A percentile compares a stretch with the other conserved stretches of the same genome.
Conservation (phyloP, 1,140 invertebrate genomes). For the Drosophila auraria region DNA sequence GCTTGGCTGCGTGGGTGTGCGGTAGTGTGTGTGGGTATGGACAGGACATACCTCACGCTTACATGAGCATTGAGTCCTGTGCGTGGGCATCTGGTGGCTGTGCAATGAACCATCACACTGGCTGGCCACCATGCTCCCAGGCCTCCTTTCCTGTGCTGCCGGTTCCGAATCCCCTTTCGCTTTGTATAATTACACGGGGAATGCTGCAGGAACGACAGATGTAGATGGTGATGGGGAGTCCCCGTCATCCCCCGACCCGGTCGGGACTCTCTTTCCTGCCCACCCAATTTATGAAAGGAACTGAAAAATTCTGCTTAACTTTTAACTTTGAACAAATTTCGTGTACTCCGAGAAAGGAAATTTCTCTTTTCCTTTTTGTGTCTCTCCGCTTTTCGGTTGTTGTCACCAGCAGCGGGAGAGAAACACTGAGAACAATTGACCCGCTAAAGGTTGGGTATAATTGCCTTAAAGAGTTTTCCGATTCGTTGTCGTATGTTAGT, state of each 20-base stretch:
- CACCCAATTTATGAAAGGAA: slow-evolving; percentile 53
- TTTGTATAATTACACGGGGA: slow-evolving; percentile 42
- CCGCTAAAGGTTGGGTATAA: too few species aligned
- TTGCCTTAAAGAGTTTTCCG: too few species aligned
- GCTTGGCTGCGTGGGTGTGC: slow-evolving; percentile 4
- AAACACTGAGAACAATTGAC: slow-evolving; percentile 8
- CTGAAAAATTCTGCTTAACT: slow-evolving; percentile 53
- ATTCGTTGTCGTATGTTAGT: not conserved
- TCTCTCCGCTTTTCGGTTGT: slow-evolving; percentile 27
- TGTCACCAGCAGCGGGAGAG: slow-evolving; percentile 42
- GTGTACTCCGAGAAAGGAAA: slow-evolving; percentile 46
- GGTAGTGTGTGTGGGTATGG: slow-evolving; percentile 11
- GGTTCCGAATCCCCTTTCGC: slow-evolving; percentile 16
- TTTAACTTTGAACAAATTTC: slow-evolving; percentile 61
- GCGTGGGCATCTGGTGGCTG: slow-evolving; percentile 32
- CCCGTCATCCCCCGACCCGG: not conserved
- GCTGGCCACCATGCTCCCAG: slow-evolving; percentile 2
- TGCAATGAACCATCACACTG: slow-evolving; percentile 36
- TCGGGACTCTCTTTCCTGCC: slow-evolving; percentile 12
- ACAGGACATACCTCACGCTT: slow-evolving; percentile 33
- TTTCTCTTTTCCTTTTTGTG: slow-evolving; percentile 39
- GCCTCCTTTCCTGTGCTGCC: not conserved
- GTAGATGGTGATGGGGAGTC: slow-evolving; percentile 1
- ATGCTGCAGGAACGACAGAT: slow-evolving; percentile 11
- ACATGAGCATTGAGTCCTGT: slow-evolving; percentile 34